These are phyloP conservation scores for Barbus barbus DNA, from an alignment of 2,113 vertebrate genomes.

Conservation along the genomic window DNA sequence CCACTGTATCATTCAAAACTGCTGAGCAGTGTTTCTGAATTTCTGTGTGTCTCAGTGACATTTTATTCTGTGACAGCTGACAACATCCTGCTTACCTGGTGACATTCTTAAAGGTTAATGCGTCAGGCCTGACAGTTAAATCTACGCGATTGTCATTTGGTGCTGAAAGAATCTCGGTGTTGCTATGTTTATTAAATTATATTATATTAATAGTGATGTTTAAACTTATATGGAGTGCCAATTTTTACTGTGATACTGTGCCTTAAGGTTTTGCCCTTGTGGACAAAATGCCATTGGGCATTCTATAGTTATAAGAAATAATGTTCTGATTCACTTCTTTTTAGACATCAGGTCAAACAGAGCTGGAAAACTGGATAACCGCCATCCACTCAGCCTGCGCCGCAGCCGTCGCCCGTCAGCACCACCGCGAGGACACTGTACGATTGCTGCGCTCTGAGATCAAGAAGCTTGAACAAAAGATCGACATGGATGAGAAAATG, in stretches of 20 bases:
- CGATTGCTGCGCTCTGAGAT: conserved; percentile 88
- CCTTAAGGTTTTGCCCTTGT: not conserved
- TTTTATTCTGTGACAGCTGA: conserved; percentile 19
- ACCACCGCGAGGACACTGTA: conserved; percentile 91
- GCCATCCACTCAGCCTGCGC: conserved; percentile 96
- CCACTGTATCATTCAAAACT: not conserved
- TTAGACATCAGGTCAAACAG: conserved; percentile 87
- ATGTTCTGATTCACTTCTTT: conserved; percentile 12
- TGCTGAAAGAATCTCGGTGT: no score
- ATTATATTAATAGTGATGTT: no score
- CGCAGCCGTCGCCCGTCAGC: conserved; percentile 86
- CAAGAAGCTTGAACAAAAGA: conserved; percentile 95
- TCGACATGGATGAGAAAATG: conserved; percentile 99
- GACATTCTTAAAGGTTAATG: no score
- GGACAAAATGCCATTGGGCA: not conserved
- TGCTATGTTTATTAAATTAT: no score
- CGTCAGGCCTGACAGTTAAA: no score
- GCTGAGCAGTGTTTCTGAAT: no score
- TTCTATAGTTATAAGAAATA: not conserved
- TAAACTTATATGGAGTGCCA: not conserved
- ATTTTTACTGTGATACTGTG: not conserved
- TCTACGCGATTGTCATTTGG: no score
- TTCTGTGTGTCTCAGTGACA: conserved; percentile 42
- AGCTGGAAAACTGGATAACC: conserved; percentile 92
- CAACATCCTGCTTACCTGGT: not conserved